Conservation (phyloP, 2,888 invertebrate species). For the Glyphotaelius pellucidus region DNA sequence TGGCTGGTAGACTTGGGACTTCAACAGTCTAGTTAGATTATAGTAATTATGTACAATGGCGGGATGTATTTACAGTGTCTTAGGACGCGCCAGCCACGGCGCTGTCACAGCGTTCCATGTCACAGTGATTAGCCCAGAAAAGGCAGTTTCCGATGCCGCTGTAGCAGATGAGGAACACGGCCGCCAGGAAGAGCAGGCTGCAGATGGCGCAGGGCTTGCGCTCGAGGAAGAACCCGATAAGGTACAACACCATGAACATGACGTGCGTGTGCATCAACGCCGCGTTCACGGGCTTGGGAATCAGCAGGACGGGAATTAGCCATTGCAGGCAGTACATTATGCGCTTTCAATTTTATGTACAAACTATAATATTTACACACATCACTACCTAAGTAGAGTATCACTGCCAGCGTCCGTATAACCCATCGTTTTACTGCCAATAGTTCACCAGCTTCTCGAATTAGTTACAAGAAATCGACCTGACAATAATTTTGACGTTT, state of each 20-base stretch:
- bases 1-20: conserved; percentile 2
- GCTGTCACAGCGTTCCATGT: conserved; percentile 59
- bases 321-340: conserved; percentile 97
- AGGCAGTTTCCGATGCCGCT: conserved; percentile 97
- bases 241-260: conserved; percentile 97
- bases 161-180: conserved; percentile 96
- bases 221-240: conserved; percentile 97
- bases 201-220: conserved; percentile 98
- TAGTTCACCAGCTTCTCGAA: not conserved
- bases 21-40: not conserved
- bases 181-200: conserved; percentile 94
- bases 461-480: not conserved
- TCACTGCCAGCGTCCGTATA: not conserved
- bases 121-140: conserved; percentile 84
- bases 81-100: not conserved
- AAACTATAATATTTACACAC: not conserved
- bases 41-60: not conserved
- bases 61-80: not conserved
- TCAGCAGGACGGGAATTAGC: conserved; percentile 96
- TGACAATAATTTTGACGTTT: not conserved
- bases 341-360: conserved; percentile 19
- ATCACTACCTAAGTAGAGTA: not conserved
- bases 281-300: conserved; percentile 98
- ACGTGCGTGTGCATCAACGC: conserved; percentile 97
- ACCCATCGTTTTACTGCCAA: not conserved